Base-by-base conservation (phyloP, 2,888 invertebrate genomes). In the Drosophila buzzatii region DNA sequence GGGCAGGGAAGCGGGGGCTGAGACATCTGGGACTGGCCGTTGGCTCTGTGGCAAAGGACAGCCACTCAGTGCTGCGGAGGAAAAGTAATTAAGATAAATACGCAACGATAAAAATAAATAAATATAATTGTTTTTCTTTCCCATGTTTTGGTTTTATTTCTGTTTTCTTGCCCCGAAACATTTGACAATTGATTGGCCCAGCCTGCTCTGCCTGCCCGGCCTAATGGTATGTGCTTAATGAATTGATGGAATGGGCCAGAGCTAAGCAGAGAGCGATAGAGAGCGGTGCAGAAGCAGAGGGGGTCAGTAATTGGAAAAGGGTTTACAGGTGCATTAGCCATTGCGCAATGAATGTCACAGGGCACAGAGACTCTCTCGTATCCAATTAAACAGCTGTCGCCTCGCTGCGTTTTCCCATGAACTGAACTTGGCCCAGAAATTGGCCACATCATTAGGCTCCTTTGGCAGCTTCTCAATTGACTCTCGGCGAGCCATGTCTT, bases 11-110 rank as follows among this genome's bases (percentile, higher is more conserved):
- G 33, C 9, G 33, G 45, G 37, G 41, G 27, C 52, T 9, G 52
- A 20, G 52, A 16, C 37, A 37, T 37, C 37, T 39, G 44, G 58
- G 44, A 14, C 44, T 14, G 20, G 51, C 35, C 33, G 33, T 33
- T 33, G 33, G 16, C 37, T 37, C 37, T 37, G 16, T 37, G 14
- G 14, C 5, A 27, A 63, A 74, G 70, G 80, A 70, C 71, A 62
- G 69, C 59, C 77, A 83, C 80, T 88, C 86, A 90, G 83, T 79
- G 75, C 78, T 78, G 75, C 76, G 75, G 77, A 79, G 83, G 75
- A 88, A 89, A 90, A 82, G 89, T 87, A 87, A 87, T 87, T 87
- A 89, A 90, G 87, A 87, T 87, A 85, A 88, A 89, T 88, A 89
- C 77, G 89, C 80, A 68, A 70, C 78, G 87, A 87, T 87, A 90